Evolutionary conservation across 2,113 vertebrate species (phyloP).

Genomic region (Taurulus bubalis): DNA sequence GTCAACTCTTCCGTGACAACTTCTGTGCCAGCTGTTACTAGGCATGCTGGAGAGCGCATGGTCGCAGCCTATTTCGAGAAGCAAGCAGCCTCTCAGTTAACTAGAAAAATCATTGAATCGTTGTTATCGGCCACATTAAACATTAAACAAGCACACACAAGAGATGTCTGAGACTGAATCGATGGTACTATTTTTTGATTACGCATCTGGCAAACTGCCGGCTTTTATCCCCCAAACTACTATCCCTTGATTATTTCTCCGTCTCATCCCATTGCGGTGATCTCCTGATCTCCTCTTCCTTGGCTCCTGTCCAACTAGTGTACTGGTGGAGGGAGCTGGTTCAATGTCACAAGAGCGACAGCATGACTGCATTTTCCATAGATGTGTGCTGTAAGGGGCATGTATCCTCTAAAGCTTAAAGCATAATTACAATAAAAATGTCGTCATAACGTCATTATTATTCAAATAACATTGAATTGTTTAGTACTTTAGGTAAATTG

Average conservation of each 20-base stretch:
- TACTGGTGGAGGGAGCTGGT: slow-evolving; percentile 51
- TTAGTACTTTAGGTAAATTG: not conserved
- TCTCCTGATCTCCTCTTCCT: slow-evolving; percentile 52
- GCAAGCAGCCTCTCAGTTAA: slow-evolving; percentile 37
- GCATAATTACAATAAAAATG: not conserved
- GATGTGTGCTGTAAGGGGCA: slow-evolving; percentile 46
- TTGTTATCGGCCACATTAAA: not conserved
- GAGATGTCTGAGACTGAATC: not conserved
- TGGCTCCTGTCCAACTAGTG: slow-evolving; percentile 61
- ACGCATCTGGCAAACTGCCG: not conserved
- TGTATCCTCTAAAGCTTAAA: not conserved
- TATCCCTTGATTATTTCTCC: slow-evolving; percentile 24
- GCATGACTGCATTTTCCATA: slow-evolving; percentile 81
- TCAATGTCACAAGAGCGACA: slow-evolving; percentile 77
- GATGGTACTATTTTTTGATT: not conserved
- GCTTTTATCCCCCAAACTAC: not conserved
- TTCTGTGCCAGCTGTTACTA: slow-evolving; percentile 65
- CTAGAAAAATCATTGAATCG: slow-evolving; percentile 18
- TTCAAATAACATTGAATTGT: not conserved
- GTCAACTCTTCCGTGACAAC: slow-evolving; percentile 49
- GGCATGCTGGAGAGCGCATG: slow-evolving; percentile 53
- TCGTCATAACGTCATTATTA: too few species aligned
- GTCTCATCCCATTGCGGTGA: slow-evolving; percentile 54
- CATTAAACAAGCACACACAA: not conserved
- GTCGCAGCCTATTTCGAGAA: slow-evolving; percentile 57